These are phyloP conservation scores for Cercopithecus mona DNA, from an alignment of 2,113 vertebrate genomes.

Conservation along the genomic window DNA sequence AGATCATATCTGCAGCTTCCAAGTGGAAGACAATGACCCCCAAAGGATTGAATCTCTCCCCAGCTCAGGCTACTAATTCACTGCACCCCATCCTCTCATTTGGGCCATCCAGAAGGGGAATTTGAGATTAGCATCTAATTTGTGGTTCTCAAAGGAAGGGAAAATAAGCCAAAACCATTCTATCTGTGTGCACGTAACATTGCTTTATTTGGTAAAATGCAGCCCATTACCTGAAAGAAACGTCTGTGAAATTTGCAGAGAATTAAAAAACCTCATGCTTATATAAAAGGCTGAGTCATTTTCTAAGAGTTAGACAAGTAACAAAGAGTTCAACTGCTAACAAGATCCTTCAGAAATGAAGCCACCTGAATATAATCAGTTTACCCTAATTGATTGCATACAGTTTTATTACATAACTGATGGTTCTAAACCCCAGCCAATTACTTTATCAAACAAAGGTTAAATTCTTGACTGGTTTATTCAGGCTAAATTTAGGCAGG, in stretches of 20 bases:
- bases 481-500: constrained; percentile 68
- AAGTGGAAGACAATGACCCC: background rate
- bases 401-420: constrained; percentile 84
- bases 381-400: constrained; percentile 83
- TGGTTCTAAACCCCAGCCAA: constrained; percentile 80
- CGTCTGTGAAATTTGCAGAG: constrained; percentile 39
- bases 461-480: constrained; percentile 75
- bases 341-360: constrained; percentile 77
- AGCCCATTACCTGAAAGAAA: constrained; percentile 39
- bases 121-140: background rate
- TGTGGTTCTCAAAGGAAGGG: background rate
- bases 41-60: background rate
- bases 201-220: background rate
- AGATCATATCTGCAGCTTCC: background rate
- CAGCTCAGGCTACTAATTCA: background rate
- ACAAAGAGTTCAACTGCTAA: constrained; percentile 77
- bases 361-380: constrained; percentile 77
- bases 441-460: constrained; percentile 81
- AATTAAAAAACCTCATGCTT: constrained; percentile 54
- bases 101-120: background rate
- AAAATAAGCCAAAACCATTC: background rate
- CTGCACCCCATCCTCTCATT: background rate
- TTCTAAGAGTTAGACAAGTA: constrained; percentile 70
- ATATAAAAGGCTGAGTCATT: constrained; percentile 72
- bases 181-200: background rate